Evolutionary conservation across 2,113 vertebrate genomes (phyloP), one percentile per base, ranked within the genome.

Genomic region (Turdus rufiventris): DNA sequence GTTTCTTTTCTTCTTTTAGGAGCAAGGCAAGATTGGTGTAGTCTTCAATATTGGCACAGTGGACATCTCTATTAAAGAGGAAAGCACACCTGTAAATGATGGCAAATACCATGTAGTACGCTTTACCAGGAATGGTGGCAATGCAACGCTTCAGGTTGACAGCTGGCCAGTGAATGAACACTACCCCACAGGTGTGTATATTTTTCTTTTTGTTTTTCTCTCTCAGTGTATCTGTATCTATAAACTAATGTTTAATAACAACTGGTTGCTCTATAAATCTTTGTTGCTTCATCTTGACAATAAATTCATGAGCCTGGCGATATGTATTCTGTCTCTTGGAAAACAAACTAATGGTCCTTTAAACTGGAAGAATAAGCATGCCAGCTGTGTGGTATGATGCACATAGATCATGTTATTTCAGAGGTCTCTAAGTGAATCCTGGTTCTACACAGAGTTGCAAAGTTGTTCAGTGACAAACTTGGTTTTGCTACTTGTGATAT

Each of bases 21-120:
- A 99, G 95, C 99, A 99, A 98, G 99, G 99, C 62, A 99, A 99
- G 97, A 99, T 99, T 60, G 99, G 99, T 36, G 99, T 99, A 78
- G 99, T 98, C 31, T 99, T 99, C 97, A 99, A 99, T 97, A 99
- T 99, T 33, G 99, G 99, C 51, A 99, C 98, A 4, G 98, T 98
- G 91, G 99, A 99, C 84, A 99, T 99, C 91, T 98, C 98, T 42
- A 99, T 99, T 93, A 98, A 98, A 95, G 99, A 99, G 83, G 98
- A 98, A 93, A 99, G 99, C 88, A 99, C 98, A 20, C 98, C 99
- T 4, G 99, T 99, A 50, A 99, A 99, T 66, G 99, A 99, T 61
- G 99, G 99, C 78, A 99, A 99, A 95, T 99, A 99, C 94, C 99
- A 99, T 0, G 98, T 99, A 73, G 99, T 99, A 13, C 99, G 99